phyloP scores from a whole-genome alignment of 1,140 invertebrate species.

The honey bee (Apis mellifera) region Amel_HAv3.1 CM009941.2:2827501-2828000 shows the following conservation, averaged over 20 bases:
- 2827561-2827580: too few relatives aligned
- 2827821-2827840: constrained; percentile 11
- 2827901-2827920: background rate
- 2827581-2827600: too few relatives aligned
- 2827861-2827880: background rate
- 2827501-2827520: too few relatives aligned
- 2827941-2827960: background rate
- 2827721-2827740: background rate
- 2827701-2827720: constrained; percentile 5
- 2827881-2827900: background rate
- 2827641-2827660: background rate
- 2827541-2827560: too few relatives aligned
- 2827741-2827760: background rate
- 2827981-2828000: background rate
- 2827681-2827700: constrained; percentile 4
- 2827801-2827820: constrained; percentile 11
- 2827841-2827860: constrained; percentile 9
- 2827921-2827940: background rate
- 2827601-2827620: too few relatives aligned
- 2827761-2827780: constrained; percentile 19
- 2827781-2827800: background rate
- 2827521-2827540: too few relatives aligned
- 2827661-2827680: constrained; percentile 15
- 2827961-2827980: background rate
- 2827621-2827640: background rate